Conservation (phyloP, 1,140 invertebrate genomes). For the Ericerus pela region DNA sequence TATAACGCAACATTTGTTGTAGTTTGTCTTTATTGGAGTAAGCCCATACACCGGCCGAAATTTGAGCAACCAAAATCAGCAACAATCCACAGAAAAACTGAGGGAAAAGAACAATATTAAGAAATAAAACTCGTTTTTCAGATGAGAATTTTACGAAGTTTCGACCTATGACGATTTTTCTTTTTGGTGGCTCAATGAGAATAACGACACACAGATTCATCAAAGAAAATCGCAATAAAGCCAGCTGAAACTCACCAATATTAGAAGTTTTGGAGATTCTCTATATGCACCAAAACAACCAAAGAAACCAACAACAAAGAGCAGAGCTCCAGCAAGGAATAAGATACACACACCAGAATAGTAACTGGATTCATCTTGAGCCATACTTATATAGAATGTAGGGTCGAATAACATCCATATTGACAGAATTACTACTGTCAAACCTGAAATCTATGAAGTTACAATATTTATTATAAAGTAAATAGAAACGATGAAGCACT, state of each 20-base stretch:
- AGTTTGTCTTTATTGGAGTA: constrained; percentile 49
- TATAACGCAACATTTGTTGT: constrained; percentile 42
- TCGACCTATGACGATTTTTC: background rate
- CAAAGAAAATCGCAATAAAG: too few relatives aligned
- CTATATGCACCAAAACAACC: constrained; percentile 80
- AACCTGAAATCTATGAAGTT: constrained; percentile 49
- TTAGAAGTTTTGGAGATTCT: constrained; percentile 74
- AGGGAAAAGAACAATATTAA: constrained; percentile 26
- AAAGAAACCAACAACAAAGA: constrained; percentile 72
- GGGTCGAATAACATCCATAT: constrained; percentile 64
- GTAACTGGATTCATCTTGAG: constrained; percentile 50
- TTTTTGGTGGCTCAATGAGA: too few relatives aligned
- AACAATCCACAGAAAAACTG: constrained; percentile 58
- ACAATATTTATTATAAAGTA: constrained; percentile 13
- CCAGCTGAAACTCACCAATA: constrained; percentile 51
- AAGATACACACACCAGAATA: constrained; percentile 57
- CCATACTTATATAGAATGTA: constrained; percentile 50
- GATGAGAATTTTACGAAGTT: background rate
- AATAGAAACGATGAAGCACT: background rate
- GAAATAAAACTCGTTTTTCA: constrained; percentile 1
- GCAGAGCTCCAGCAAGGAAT: constrained; percentile 57
- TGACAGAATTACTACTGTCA: constrained; percentile 46
- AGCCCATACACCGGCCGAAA: constrained; percentile 55
- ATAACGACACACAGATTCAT: too few relatives aligned
- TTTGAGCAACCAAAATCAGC: constrained; percentile 61